Evolutionary conservation across 2,888 invertebrate species (phyloP), one percentile per base, ranked within the genome.

Genomic region (Ischnura elegans): DNA sequence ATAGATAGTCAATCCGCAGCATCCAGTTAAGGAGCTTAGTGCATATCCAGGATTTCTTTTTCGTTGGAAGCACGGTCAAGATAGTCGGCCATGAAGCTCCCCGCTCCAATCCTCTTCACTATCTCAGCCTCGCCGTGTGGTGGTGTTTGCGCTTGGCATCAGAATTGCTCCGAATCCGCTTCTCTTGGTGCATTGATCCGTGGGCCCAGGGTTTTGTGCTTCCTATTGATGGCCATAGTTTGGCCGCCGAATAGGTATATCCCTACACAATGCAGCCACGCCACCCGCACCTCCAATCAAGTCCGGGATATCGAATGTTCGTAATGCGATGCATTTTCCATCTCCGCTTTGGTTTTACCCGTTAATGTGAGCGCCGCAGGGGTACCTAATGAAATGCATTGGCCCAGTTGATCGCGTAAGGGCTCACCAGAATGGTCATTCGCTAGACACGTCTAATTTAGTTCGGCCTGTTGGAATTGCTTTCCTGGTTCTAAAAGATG

Each of bases 261-360:
- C 61, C 25, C 4, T n/a, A 0, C n/a, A n/a, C n/a, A 25, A 6
- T 61, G 25, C 4, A 61, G n/a, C n/a, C 61, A 25, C 61, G 6
- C 0, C 6, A 61, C n/a, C n/a, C 21, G 25, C 61, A 6, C 2
- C 8, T 6, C n/a, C n/a, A 61, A 61, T 95, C 95, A 95, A 95
- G 95, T 95, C 95, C 95, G 95, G 95, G 95, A 95, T 95, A 95
- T 95, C 95, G 95, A 2, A 51, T 51, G 51, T 19, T 13, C 51
- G 13, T 2, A 51, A 51, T 51, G 13, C 51, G 51, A 51, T 51
- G 51, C 51, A 51, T 51, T 51, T 51, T 51, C 51, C 16, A 51
- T 51, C 51, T 19, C 51, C 51, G 51, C 19, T 13, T 51, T 51
- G 51, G 51, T 51, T 51, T n/a, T 51, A 51, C 51, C 51, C 51